A percentile compares a stretch with the other conserved stretches of the same genome.
Evolutionary conservation across 1,140 invertebrate species (phyloP).

Genomic region (Temnothorax curvispinosus): DNA sequence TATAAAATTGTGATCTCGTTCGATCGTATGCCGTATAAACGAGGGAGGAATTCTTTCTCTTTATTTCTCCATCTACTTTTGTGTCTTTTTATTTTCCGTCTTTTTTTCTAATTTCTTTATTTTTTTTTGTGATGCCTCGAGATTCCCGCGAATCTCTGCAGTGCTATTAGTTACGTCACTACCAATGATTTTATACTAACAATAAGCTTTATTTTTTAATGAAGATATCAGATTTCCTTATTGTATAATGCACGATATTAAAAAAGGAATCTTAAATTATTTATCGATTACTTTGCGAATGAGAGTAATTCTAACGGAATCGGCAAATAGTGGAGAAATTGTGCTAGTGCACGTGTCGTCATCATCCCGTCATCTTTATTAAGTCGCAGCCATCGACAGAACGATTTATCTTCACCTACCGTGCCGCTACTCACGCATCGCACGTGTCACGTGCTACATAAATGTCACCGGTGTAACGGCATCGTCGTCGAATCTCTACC

Average conservation of each 20-base stretch:
- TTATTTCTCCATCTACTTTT: conserved; percentile 11
- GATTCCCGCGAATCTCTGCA: neutral
- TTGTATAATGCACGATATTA: neutral
- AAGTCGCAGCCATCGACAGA: conserved; percentile 43
- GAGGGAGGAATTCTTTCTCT: neutral
- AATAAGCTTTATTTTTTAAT: neutral
- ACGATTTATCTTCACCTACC: conserved; percentile 52
- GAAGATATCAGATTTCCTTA: neutral
- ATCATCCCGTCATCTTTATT: conserved; percentile 47
- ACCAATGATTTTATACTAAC: conserved; percentile 20
- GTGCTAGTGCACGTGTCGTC: neutral
- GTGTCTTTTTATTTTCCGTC: neutral
- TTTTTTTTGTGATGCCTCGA: neutral
- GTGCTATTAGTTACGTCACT: conserved; percentile 22
- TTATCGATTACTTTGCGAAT: neutral
- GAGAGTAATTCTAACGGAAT: neutral
- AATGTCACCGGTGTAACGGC: conserved; percentile 43
- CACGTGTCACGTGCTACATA: conserved; percentile 52
- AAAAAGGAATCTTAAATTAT: conserved; percentile 3
- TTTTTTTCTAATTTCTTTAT: neutral
- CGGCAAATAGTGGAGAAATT: neutral
- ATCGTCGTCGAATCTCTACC: conserved; percentile 39
- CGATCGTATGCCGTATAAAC: neutral
- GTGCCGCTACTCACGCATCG: neutral
- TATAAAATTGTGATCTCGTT: neutral